Conservation (phyloP, 2,888 invertebrate species). For the Caenorhabditis imperialis region DNA sequence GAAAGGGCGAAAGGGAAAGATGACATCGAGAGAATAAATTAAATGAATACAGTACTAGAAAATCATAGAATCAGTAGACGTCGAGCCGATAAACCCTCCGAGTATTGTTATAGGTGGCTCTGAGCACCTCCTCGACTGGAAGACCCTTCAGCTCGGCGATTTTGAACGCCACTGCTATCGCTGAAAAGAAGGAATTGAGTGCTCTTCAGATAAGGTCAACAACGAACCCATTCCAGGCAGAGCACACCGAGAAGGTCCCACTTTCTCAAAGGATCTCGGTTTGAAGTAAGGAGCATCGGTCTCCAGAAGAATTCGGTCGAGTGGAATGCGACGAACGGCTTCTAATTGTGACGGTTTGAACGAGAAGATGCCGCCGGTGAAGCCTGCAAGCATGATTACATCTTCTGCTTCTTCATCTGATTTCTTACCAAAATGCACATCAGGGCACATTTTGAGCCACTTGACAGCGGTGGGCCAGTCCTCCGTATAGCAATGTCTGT, state of each 20-base stretch:
- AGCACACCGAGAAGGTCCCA: slow-evolving; percentile 14
- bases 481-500: slow-evolving; percentile 80
- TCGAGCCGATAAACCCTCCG: slow-evolving; percentile 26
- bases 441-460: slow-evolving; percentile 79
- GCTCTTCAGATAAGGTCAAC: too few species aligned
- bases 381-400: slow-evolving; percentile 30
- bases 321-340: slow-evolving; percentile 78
- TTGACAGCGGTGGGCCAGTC: slow-evolving; percentile 77
- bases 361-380: slow-evolving; percentile 43
- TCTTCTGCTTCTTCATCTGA: too few species aligned
- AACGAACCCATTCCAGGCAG: slow-evolving; percentile 55
- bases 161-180: slow-evolving; percentile 28
- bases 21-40: too few species aligned
- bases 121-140: slow-evolving; percentile 42
- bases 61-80: too few species aligned
- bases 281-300: slow-evolving; percentile 81
- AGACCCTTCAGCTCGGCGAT: slow-evolving; percentile 40
- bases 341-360: slow-evolving; percentile 71
- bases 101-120: slow-evolving; percentile 43
- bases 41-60: too few species aligned
- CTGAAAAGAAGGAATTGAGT: too few species aligned
- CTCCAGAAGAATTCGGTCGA: slow-evolving; percentile 80
- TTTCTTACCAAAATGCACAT: slow-evolving; percentile 78
- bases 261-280: slow-evolving; percentile 67
- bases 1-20: too few species aligned